A percentile compares a stretch with the other conserved stretches of the same genome.
phyloP scores from a whole-genome alignment of 1,140 invertebrate genomes.

The Hormaphis cornu region DNA sequence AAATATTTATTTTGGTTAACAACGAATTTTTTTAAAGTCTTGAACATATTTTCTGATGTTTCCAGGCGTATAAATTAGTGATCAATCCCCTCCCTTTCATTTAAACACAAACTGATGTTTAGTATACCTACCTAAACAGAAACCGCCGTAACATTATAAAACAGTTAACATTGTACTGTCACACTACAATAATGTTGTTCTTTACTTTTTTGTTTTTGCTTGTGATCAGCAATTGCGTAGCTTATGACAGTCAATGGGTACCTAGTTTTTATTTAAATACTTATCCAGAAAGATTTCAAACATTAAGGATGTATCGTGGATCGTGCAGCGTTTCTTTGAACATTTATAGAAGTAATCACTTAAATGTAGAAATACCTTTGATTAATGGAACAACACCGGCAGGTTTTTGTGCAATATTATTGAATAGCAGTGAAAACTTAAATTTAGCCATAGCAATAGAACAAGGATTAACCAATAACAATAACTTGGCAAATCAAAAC shows the following conservation, averaged over 20 bases:
- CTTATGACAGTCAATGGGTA: conserved; percentile 9
- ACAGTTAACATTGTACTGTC: not conserved
- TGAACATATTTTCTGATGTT: not conserved
- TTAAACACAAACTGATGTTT: not conserved
- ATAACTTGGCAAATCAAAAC: conserved; percentile 1
- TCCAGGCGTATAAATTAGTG: not conserved
- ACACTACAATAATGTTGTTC: not conserved
- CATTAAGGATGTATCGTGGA: conserved; percentile 20
- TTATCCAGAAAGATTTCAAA: not conserved
- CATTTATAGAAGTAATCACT: not conserved
- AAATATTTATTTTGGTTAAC: too few relatives aligned
- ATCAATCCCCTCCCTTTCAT: not conserved
- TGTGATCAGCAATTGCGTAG: not conserved
- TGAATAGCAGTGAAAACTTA: not conserved
- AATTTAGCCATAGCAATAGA: conserved; percentile 16
- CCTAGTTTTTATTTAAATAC: not conserved
- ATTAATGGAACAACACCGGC: not conserved
- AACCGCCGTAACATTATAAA: not conserved
- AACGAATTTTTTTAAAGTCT: not conserved
- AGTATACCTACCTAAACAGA: not conserved
- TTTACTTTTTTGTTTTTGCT: not conserved
- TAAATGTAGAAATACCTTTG: conserved; percentile 19
- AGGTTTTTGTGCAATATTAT: conserved; percentile 18
- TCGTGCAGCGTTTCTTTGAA: conserved; percentile 6
- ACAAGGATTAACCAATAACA: not conserved